A percentile compares a stretch with the other conserved stretches of the same genome.
phyloP scores from a whole-genome alignment of 92 coral and sea anemone species.

The Parazoanthus atlanticus region DNA sequence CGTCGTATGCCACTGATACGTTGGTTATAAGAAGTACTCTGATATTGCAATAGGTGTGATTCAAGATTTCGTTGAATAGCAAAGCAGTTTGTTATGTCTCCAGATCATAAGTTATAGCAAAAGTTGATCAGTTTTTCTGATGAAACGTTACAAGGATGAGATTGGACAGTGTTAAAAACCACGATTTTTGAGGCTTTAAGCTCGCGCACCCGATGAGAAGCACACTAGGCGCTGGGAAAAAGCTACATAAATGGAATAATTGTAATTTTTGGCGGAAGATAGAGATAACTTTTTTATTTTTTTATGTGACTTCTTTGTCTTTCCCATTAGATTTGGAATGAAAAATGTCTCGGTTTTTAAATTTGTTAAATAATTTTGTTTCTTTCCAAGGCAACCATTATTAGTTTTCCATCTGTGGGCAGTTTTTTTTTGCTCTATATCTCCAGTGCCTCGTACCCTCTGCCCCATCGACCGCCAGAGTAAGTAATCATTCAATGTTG shows the following conservation, averaged over 20 bases:
- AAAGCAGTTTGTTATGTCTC: conserved; percentile 2
- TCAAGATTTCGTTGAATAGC: neutral
- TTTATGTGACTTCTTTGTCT: conserved; percentile 5
- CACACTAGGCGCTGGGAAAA: neutral
- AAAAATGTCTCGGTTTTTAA: neutral
- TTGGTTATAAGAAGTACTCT: neutral
- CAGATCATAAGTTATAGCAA: neutral
- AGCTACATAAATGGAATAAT: neutral
- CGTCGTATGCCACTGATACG: neutral
- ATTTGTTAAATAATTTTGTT: neutral
- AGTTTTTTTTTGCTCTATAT: neutral
- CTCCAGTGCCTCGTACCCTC: neutral
- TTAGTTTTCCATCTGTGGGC: conserved; percentile 13
- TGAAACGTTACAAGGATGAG: neutral
- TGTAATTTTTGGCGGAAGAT: neutral
- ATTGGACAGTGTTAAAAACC: neutral
- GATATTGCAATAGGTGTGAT: conserved; percentile 8
- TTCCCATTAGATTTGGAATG: conserved; percentile 17
- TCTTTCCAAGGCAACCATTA: conserved; percentile 16
- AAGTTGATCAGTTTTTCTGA: neutral
- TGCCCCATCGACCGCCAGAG: neutral
- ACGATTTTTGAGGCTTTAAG: neutral
- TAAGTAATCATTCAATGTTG: conserved; percentile 12
- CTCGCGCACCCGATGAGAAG: neutral
- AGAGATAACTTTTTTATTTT: neutral